Evolutionary conservation across 30 jellyfish, hydroid and myxozoan species (phyloP).

Genomic region (Catostylus mosaicus): DNA sequence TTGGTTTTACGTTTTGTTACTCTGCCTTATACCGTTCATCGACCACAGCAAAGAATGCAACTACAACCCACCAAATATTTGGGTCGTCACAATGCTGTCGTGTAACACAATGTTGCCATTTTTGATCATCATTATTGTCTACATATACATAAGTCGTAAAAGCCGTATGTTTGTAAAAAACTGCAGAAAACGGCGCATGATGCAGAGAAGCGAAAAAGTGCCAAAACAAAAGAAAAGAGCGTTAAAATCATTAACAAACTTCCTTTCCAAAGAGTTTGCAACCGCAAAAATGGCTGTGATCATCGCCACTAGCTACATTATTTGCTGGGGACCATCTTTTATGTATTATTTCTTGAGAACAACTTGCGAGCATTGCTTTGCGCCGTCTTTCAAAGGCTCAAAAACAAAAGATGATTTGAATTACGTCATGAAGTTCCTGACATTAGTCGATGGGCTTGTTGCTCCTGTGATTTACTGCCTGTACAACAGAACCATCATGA

Average conservation of each 20-base stretch:
- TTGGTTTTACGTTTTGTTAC: slow-evolving; percentile 72
- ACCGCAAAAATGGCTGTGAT: slow-evolving; percentile 70
- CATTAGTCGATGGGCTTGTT: slow-evolving; percentile 85
- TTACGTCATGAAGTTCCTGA: slow-evolving; percentile 74
- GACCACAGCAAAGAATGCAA: slow-evolving; percentile 21
- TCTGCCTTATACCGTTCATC: slow-evolving; percentile 81
- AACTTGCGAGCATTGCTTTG: slow-evolving; percentile 72
- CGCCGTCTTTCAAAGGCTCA: slow-evolving; percentile 56
- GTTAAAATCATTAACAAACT: background rate
- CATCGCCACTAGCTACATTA: slow-evolving; percentile 59
- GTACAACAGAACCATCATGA: slow-evolving; percentile 12
- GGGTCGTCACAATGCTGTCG: slow-evolving; percentile 81
- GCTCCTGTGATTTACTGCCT: slow-evolving; percentile 95
- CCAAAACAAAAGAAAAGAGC: background rate
- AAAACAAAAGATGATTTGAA: slow-evolving; percentile 54
- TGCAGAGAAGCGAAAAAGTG: background rate
- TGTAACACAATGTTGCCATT: slow-evolving; percentile 82
- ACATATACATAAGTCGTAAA: slow-evolving; percentile 37
- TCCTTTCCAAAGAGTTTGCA: slow-evolving; percentile 25
- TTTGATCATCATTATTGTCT: slow-evolving; percentile 34
- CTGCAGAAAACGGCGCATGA: background rate
- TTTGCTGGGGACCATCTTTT: slow-evolving; percentile 97
- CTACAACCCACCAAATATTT: slow-evolving; percentile 66
- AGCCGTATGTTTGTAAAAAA: slow-evolving; percentile 2
- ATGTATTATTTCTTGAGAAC: slow-evolving; percentile 62